Percentiles rank a stretch among this genome's conserved stretches.
phyloP scores from a whole-genome alignment of 2,888 invertebrate species.

The Harpagoxenus sublaevis region DNA sequence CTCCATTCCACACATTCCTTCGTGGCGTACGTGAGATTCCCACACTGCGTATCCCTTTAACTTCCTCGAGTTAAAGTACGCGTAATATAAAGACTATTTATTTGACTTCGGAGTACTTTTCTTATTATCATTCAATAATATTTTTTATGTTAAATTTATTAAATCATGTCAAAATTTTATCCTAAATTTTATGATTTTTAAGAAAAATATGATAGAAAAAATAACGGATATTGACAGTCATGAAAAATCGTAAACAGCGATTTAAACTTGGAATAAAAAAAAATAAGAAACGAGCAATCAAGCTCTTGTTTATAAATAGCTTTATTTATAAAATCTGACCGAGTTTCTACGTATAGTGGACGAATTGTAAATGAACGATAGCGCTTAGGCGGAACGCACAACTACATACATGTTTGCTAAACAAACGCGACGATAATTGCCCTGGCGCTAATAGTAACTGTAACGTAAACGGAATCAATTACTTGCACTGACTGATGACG shows the following conservation, averaged over 20 bases:
- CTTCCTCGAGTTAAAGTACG: conserved; percentile 45
- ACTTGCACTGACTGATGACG: conserved; percentile 43
- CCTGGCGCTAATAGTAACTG: conserved; percentile 66
- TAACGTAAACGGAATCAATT: conserved; percentile 66
- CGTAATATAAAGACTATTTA: not conserved
- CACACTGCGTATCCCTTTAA: conserved; percentile 79
- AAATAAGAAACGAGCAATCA: not conserved
- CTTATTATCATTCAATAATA: not conserved
- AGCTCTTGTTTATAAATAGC: not conserved
- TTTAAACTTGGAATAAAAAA: not conserved
- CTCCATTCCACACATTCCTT: conserved; percentile 85
- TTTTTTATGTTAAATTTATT: not conserved
- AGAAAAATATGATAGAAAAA: not conserved
- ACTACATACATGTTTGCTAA: conserved; percentile 65
- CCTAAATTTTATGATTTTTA: not conserved
- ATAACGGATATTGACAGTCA: too few species aligned
- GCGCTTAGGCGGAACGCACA: conserved; percentile 57
- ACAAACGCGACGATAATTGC: conserved; percentile 73
- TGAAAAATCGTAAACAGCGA: not conserved
- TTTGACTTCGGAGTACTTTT: not conserved
- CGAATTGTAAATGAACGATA: conserved; percentile 57
- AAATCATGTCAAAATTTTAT: not conserved
- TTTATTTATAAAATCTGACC: conserved; percentile 28
- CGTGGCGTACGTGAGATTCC: conserved; percentile 85
- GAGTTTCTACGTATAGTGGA: not conserved